Evolutionary conservation across 2,113 vertebrate genomes (phyloP).

Genomic region (Syngnathoides biaculeatus): DNA sequence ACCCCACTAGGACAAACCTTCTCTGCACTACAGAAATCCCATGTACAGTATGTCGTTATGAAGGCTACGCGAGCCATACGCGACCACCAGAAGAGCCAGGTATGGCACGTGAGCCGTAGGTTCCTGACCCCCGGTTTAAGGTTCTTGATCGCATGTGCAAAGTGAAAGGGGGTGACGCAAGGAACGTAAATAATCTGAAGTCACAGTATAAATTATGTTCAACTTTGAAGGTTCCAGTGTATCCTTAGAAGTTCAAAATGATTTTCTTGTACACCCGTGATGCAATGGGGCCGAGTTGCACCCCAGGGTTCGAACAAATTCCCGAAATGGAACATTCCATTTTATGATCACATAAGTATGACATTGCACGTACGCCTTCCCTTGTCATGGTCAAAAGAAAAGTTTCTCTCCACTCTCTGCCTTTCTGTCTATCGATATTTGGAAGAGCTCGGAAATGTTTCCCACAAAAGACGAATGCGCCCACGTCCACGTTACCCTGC

Average conservation of each 20-base stretch:
- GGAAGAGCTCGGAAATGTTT: constrained; percentile 73
- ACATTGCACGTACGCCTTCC: constrained; percentile 19
- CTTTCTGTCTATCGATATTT: constrained; percentile 60
- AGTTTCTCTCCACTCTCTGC: constrained; percentile 65
- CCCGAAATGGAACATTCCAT: background rate
- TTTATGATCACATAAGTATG: constrained; percentile 10
- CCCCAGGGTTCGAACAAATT: background rate
- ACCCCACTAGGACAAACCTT: no score
- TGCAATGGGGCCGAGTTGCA: background rate
- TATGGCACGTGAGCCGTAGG: no score
- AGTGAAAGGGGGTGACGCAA: no score
- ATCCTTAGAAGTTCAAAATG: background rate
- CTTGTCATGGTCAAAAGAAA: constrained; percentile 56
- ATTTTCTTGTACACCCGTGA: background rate
- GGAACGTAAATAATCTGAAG: no score
- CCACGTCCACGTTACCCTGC: constrained; percentile 46
- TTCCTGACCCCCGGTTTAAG: no score
- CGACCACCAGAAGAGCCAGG: no score
- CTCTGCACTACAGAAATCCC: no score
- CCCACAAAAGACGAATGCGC: background rate
- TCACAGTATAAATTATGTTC: background rate
- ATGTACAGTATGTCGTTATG: no score
- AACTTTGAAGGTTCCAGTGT: background rate
- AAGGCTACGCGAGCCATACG: no score
- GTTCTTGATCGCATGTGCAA: no score